phyloP scores from a whole-genome alignment of 2,797 vertebrate genomes.

The Gila robusta region DNA sequence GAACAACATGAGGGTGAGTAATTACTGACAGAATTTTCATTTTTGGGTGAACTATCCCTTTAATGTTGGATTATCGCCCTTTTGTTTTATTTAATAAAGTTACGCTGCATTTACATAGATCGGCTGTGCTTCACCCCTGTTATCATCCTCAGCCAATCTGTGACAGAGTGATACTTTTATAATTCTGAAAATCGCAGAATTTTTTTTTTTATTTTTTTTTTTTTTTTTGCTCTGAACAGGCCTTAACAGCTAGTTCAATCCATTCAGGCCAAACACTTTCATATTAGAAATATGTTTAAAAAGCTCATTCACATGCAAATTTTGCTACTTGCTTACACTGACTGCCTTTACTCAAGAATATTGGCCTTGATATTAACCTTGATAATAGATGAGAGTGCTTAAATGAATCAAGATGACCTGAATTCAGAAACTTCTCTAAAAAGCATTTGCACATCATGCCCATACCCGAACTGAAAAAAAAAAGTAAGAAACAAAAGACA shows the following conservation, averaged over 20 bases:
- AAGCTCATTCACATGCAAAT: not conserved
- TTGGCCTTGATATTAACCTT: not conserved
- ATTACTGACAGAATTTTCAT: no score
- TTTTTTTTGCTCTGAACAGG: not conserved
- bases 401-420: not conserved
- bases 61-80: not conserved
- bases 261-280: not conserved
- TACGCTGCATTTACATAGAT: no score
- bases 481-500: not conserved
- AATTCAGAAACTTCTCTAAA: not conserved
- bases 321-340: not conserved
- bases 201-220: no score
- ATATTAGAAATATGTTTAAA: not conserved
- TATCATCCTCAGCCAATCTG: no score
- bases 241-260: not conserved
- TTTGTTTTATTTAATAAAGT: not conserved
- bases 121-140: no score
- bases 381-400: not conserved
- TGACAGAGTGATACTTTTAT: not conserved
- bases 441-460: not conserved
- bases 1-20: no score
- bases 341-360: not conserved
- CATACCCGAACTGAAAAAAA: no score
- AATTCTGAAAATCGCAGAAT: no score
- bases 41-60: no score